Conservation (phyloP, 2,888 invertebrate genomes). For the Acanthosepion esculentum region DNA sequence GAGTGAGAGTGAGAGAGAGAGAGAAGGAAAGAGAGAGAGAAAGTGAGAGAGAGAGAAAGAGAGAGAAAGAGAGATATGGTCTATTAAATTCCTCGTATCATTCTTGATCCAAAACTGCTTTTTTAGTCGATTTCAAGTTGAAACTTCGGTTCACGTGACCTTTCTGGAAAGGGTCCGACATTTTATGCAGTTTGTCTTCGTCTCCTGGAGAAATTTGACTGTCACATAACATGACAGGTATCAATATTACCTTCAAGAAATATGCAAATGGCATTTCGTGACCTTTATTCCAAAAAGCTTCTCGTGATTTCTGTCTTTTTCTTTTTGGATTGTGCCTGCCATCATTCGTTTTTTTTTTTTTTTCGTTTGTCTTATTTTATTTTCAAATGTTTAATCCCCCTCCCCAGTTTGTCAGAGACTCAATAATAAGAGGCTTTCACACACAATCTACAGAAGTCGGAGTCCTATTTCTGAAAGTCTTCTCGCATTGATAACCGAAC, state of each 20-base stretch:
- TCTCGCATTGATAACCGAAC: too few relatives aligned
- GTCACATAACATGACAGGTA: neutral
- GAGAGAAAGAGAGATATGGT: neutral
- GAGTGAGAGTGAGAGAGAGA: too few relatives aligned
- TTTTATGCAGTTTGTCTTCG: neutral
- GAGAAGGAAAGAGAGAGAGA: neutral
- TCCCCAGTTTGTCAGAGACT: neutral
- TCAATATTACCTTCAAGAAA: conserved; percentile 4
- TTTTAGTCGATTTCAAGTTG: neutral
- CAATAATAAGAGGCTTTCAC: neutral
- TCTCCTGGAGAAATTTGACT: neutral
- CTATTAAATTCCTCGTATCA: neutral
- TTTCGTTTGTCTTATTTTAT: neutral
- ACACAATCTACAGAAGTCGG: neutral
- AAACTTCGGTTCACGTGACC: neutral
- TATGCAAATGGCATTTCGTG: neutral
- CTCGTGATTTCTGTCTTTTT: neutral
- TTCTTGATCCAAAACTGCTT: neutral
- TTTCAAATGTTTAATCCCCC: neutral
- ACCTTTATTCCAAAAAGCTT: neutral
- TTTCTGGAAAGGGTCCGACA: neutral
- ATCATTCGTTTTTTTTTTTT: neutral
- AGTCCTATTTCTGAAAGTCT: neutral
- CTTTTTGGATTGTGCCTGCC: too few relatives aligned
- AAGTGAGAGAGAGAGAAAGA: neutral